phyloP scores from a whole-genome alignment of 2,113 vertebrate genomes.

The Syngnathus typhle region DNA sequence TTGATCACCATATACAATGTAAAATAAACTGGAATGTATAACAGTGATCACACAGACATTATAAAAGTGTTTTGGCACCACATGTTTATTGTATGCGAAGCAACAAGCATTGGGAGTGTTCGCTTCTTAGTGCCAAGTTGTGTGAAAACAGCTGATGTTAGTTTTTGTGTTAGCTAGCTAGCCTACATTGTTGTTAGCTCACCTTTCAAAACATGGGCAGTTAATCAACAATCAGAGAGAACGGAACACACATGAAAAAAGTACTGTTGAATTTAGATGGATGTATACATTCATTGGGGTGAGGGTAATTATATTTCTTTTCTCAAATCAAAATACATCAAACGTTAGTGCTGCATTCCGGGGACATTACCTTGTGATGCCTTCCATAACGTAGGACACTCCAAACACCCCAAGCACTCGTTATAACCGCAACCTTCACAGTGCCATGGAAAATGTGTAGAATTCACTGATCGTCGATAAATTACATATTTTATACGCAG shows the following conservation, averaged over 20 bases:
- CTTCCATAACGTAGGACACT: conserved; percentile 25
- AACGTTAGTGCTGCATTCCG: conserved; percentile 15
- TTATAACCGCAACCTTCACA: not conserved
- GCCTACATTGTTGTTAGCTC: conserved; percentile 19
- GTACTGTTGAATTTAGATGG: conserved; percentile 33
- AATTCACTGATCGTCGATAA: not conserved
- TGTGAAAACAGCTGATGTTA: conserved; percentile 16
- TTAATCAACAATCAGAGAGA: conserved; percentile 21
- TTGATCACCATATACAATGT: not conserved
- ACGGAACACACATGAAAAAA: conserved; percentile 1
- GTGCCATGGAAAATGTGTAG: not conserved
- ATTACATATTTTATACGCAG: not conserved
- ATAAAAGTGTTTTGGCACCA: not conserved
- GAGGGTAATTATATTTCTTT: conserved; percentile 25
- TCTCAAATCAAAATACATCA: conserved; percentile 18
- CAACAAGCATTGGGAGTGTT: not conserved
- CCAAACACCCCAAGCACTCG: accelerated
- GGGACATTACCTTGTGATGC: conserved; percentile 45
- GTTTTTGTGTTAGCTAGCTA: conserved; percentile 32
- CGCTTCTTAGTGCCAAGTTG: conserved; percentile 2
- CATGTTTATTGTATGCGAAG: not conserved
- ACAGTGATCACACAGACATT: not conserved
- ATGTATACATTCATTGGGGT: conserved; percentile 33
- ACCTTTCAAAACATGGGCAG: conserved; percentile 43
- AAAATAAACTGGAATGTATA: not conserved